Conservation (phyloP, 2,888 invertebrate genomes). For the Molorchus minor region DNA sequence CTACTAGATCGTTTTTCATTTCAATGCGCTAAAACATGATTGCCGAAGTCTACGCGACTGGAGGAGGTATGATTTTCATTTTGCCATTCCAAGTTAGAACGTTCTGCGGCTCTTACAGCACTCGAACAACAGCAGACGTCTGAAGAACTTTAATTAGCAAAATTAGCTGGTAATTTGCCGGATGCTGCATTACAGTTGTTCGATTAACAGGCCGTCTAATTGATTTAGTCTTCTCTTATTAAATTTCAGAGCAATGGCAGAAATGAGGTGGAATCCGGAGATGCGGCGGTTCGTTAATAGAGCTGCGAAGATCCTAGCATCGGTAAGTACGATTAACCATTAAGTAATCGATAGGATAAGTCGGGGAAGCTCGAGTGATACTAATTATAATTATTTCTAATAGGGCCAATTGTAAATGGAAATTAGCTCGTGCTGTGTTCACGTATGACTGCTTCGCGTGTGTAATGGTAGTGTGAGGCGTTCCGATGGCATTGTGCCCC, state of each 20-base stretch:
- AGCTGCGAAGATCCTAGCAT: conserved; percentile 67
- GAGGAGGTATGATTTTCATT: too few species aligned
- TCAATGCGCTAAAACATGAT: too few species aligned
- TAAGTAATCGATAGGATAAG: conserved; percentile 12
- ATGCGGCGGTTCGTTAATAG: conserved; percentile 70
- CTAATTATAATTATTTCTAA: conserved; percentile 6
- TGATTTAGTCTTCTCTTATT: conserved; percentile 14
- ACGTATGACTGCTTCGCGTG: conserved; percentile 4
- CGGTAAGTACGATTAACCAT: conserved; percentile 33
- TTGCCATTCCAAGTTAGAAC: background rate
- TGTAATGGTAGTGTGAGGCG: background rate
- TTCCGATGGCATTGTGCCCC: too few species aligned
- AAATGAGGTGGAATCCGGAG: conserved; percentile 69
- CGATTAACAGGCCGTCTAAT: conserved; percentile 11
- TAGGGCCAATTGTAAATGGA: background rate
- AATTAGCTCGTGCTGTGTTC: background rate
- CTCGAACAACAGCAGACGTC: background rate
- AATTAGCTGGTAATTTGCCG: conserved; percentile 11
- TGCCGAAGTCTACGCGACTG: too few species aligned
- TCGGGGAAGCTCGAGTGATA: background rate
- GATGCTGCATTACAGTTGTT: conserved; percentile 10
- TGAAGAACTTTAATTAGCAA: conserved; percentile 6
- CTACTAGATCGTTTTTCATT: too few species aligned
- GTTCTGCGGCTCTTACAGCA: background rate
- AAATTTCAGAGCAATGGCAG: conserved; percentile 36